Evolutionary conservation across 2,113 vertebrate species (phyloP).

Genomic region (Mormoops blainvillei): DNA sequence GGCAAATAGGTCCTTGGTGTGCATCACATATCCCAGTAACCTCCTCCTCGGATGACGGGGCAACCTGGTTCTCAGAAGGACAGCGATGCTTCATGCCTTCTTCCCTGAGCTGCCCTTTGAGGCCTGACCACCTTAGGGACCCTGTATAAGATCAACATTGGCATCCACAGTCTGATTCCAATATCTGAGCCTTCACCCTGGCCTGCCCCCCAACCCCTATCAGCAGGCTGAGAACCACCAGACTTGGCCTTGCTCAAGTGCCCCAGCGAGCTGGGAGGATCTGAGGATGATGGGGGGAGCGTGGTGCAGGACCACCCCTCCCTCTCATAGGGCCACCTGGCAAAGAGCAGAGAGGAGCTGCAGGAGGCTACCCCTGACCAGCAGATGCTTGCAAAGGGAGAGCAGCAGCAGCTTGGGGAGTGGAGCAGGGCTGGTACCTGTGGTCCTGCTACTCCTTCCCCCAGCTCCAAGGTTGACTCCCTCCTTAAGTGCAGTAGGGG

Average conservation of each 20-base stretch:
- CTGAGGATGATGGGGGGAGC: background rate
- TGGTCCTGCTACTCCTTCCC: background rate
- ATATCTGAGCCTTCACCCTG: background rate
- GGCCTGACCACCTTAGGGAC: background rate
- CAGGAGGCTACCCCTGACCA: slow-evolving; percentile 62
- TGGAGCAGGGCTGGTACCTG: background rate
- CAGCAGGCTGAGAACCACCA: background rate
- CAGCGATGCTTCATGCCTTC: background rate
- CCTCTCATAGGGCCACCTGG: background rate
- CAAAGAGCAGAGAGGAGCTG: background rate
- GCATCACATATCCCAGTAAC: background rate
- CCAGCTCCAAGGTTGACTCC: background rate
- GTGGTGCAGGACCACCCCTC: background rate
- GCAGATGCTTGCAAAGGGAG: slow-evolving; percentile 76
- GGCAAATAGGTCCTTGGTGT: background rate
- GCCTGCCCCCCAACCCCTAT: no score
- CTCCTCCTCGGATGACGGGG: no score
- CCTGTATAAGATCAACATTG: background rate
- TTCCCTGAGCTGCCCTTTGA: background rate
- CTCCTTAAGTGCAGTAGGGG: background rate
- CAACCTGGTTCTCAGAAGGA: background rate
- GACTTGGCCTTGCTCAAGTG: background rate
- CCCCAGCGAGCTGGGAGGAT: background rate
- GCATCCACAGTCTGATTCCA: background rate
- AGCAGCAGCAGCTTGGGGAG: slow-evolving; percentile 44